Conservation (phyloP, 2,888 invertebrate genomes). For the Quadroppia sp. region DNA sequence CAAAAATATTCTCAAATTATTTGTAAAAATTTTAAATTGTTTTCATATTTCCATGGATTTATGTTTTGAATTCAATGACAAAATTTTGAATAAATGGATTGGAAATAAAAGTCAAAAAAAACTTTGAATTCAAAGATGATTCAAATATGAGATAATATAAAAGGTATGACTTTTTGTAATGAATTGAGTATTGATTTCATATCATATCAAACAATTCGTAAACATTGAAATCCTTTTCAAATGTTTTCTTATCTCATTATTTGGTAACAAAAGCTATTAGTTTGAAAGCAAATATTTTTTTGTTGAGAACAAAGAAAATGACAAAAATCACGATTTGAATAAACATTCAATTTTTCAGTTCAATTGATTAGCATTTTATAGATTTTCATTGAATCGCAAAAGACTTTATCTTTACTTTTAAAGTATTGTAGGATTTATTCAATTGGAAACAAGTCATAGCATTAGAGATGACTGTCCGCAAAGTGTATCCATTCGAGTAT, state of each 20-base stretch:
- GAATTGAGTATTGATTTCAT: too few species aligned
- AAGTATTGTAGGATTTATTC: neutral
- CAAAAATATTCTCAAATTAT: too few species aligned
- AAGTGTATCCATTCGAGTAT: neutral
- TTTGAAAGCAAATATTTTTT: neutral
- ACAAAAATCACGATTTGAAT: neutral
- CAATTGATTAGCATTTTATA: neutral
- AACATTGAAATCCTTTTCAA: neutral
- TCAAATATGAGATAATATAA: too few species aligned
- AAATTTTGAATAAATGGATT: too few species aligned
- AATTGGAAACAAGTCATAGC: neutral
- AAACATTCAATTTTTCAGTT: neutral
- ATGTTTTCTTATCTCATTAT: neutral
- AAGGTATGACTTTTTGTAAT: too few species aligned
- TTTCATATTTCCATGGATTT: too few species aligned
- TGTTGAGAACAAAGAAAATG: neutral
- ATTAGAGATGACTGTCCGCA: neutral
- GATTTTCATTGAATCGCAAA: neutral
- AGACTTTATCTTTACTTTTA: neutral
- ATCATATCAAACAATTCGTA: too few species aligned
- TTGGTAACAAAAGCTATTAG: too few species aligned
- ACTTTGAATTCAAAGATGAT: too few species aligned
- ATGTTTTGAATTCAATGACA: too few species aligned
- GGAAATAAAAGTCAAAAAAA: too few species aligned
- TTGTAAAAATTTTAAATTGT: too few species aligned